phyloP scores from a whole-genome alignment of 1,140 invertebrate genomes.

The Aphis gossypii region DNA sequence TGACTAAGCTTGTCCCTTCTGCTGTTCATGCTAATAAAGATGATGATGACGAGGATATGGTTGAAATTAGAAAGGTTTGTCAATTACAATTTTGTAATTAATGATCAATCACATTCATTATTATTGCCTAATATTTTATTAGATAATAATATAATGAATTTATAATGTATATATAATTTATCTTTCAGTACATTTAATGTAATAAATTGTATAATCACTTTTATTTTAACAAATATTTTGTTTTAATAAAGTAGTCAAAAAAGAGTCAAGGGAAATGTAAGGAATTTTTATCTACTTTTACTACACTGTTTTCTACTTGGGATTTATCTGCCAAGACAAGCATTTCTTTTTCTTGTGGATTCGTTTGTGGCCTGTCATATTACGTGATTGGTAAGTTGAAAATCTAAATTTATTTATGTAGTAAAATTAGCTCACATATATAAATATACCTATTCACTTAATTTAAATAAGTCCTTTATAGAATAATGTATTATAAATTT shows the following conservation, averaged over 20 bases:
- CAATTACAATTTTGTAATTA: neutral
- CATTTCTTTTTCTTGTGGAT: slow-evolving; percentile 44
- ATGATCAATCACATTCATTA: neutral
- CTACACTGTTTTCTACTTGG: slow-evolving; percentile 39
- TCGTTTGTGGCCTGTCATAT: slow-evolving; percentile 42
- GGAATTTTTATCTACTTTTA: neutral
- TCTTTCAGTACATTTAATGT: neutral
- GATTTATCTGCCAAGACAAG: neutral
- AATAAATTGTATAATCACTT: neutral
- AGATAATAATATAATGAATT: neutral
- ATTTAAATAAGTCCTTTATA: neutral
- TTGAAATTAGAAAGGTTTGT: slow-evolving; percentile 30
- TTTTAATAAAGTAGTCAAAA: slow-evolving; percentile 24
- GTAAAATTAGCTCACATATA: neutral
- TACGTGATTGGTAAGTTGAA: slow-evolving; percentile 50
- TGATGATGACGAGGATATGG: neutral
- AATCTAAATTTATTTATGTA: neutral
- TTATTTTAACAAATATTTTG: slow-evolving; percentile 18
- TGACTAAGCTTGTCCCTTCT: slow-evolving; percentile 60
- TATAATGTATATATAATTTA: neutral
- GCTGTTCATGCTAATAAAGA: neutral
- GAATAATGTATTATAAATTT: neutral
- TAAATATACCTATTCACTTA: neutral
- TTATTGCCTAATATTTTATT: neutral
- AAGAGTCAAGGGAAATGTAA: neutral